Conservation (phyloP, 2,797 vertebrate genomes). For the Pagetopsis macropterus region DNA sequence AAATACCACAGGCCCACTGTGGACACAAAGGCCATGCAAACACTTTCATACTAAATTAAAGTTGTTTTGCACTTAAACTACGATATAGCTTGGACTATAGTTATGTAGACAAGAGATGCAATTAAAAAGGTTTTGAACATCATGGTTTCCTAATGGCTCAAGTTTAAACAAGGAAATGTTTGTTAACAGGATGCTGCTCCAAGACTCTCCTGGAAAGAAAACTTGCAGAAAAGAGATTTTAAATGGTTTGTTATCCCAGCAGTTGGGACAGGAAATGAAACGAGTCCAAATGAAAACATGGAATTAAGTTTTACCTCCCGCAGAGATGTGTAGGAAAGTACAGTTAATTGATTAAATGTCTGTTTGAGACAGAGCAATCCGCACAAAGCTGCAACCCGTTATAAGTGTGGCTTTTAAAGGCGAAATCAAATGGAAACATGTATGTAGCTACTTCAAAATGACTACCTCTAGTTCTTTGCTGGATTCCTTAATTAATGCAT, state of each 20-base stretch:
- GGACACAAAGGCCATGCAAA: slow-evolving; percentile 55
- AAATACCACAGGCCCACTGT: slow-evolving; percentile 74
- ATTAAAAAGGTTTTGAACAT: background rate
- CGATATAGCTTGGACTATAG: too few species aligned
- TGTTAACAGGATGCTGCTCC: background rate
- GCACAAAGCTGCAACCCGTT: background rate
- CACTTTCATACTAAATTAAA: slow-evolving; percentile 32
- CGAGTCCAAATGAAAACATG: slow-evolving; percentile 1
- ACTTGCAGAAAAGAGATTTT: background rate
- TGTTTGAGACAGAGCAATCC: background rate
- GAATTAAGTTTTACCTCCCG: background rate
- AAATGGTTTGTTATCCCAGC: background rate
- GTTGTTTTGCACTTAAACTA: slow-evolving; percentile 1
- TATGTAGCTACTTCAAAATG: background rate
- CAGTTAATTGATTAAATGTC: background rate
- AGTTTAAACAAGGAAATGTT: background rate
- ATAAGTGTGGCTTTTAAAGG: background rate
- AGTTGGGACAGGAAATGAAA: background rate
- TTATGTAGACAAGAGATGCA: background rate
- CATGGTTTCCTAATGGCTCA: too few species aligned
- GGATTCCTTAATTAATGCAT: slow-evolving; percentile 11
- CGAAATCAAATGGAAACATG: background rate
- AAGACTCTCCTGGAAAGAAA: background rate
- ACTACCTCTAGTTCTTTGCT: background rate
- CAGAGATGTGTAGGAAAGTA: background rate